These are phyloP conservation scores for Ceratitis capitata DNA, from an alignment of 1,140 invertebrate genomes.

Conservation along the genomic window DNA sequence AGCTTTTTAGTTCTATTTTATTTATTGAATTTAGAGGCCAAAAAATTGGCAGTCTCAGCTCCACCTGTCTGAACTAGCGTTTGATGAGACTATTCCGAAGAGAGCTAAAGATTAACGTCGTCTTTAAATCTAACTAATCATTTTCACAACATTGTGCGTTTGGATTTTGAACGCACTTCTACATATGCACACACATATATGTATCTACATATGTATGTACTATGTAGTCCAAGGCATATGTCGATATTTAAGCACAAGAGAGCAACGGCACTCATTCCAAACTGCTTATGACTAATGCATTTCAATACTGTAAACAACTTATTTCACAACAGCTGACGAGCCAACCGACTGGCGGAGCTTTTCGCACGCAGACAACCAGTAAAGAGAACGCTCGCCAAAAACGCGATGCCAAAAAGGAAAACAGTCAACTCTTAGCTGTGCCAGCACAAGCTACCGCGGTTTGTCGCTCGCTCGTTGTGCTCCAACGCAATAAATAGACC, in stretches of 20 bases:
- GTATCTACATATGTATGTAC: background rate
- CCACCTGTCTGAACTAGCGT: too few species aligned
- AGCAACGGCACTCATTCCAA: too few species aligned
- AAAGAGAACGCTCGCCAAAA: background rate
- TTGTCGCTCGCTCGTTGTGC: background rate
- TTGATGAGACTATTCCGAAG: too few species aligned
- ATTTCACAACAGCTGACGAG: conserved; percentile 16
- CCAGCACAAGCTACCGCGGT: background rate
- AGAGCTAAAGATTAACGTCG: too few species aligned
- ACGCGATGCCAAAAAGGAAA: background rate
- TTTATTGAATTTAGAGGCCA: too few species aligned
- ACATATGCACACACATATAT: background rate
- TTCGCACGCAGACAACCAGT: background rate
- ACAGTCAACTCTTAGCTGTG: background rate
- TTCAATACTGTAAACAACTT: background rate
- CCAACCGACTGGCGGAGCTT: background rate
- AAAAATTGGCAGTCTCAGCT: too few species aligned
- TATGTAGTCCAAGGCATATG: too few species aligned
- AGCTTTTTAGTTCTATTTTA: too few species aligned
- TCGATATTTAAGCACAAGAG: background rate
- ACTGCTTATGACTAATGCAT: background rate
- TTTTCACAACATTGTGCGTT: background rate
- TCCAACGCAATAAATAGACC: background rate
- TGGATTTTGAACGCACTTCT: background rate
- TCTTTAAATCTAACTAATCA: too few species aligned